Base-by-base conservation (phyloP, 2,797 vertebrate species). In the Acipenser transmontanus region DNA sequence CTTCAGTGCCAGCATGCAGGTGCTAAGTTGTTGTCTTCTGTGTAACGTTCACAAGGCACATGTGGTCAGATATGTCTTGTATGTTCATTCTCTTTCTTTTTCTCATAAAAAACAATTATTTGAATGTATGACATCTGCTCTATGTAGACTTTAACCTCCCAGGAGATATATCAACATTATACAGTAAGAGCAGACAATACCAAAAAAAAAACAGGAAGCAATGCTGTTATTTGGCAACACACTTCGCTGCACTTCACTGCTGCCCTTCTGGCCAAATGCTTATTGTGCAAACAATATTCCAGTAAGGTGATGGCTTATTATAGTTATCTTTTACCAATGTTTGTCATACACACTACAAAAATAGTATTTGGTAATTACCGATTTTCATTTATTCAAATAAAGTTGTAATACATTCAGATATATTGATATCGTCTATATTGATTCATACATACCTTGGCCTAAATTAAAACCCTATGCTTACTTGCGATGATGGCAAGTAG, bases 1-100 rank as follows among this genome's bases (percentile, higher is more conserved):
- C 10, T 47, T 61, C 66, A 64, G 66, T 10, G 34, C 5, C 9
- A 47, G 50, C 48, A 47, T 13, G 13, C 63, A 62, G 88, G 87
- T 92, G 90, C 81, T 73, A 71, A 34, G 71, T 76, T 86, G 79
- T 54, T 80, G 77, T 86, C 80, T 87, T 81, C 85, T 77, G 71
- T 81, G 77, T 84, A 89, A 86, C 85, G 80, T 82, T 88, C 83
- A 86, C 77, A 79, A 84, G 83, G 77, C 85, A 65, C 64, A 84
- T 59, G 75, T 74, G 85, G 88, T 87, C 88, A 81, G 78, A 80
- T 78, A 78, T 76, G 83, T 87, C 88, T 88, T 84, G 79, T 78
- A 75, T 74, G 73, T 78, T 77, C 73, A 76, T 78, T 66, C 71
- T 77, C 72, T 79, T 81, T 77, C 83, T 77, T 77, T 8, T 69